Evolutionary conservation across 2,888 invertebrate genomes (phyloP).

Genomic region (Epicampocera succincta): DNA sequence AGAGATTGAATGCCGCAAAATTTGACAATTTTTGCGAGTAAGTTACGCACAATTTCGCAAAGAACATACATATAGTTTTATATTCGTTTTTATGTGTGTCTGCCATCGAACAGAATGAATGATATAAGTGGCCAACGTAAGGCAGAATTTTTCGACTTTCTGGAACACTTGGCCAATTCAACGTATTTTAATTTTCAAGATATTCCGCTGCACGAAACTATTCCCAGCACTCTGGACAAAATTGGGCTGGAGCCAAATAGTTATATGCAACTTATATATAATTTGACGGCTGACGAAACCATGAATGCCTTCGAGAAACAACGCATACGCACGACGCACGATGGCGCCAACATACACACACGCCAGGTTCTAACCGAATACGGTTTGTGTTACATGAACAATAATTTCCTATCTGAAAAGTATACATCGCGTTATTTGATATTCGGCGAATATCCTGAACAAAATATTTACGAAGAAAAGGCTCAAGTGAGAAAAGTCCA

Average conservation of each 20-base stretch:
- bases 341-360: constrained; percentile 68
- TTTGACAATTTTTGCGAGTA: constrained; percentile 77
- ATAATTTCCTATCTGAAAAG: constrained; percentile 73
- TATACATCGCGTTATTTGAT: constrained; percentile 76
- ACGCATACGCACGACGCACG: constrained; percentile 62
- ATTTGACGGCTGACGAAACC: constrained; percentile 76
- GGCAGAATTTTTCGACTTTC: constrained; percentile 73
- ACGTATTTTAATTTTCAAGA: constrained; percentile 79
- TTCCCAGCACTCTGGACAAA: constrained; percentile 73
- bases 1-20: constrained; percentile 73
- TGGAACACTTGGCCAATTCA: constrained; percentile 80
- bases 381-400: constrained; percentile 80
- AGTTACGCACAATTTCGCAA: constrained; percentile 11
- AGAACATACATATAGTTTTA: neutral
- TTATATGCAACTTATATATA: constrained; percentile 81
- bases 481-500: constrained; percentile 60
- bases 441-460: constrained; percentile 73
- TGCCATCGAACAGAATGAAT: constrained; percentile 40
- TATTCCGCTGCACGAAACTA: constrained; percentile 71
- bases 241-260: constrained; percentile 75
- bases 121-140: constrained; percentile 56
- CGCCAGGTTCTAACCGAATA: constrained; percentile 80
- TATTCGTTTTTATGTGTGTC: neutral
- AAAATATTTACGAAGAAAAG: constrained; percentile 42
- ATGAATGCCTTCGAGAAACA: constrained; percentile 59